A percentile compares a stretch with the other conserved stretches of the same genome.
These are phyloP conservation scores for Tenthredo scrophulariae DNA, from an alignment of 2,888 invertebrate species.

Conservation along the genomic window DNA sequence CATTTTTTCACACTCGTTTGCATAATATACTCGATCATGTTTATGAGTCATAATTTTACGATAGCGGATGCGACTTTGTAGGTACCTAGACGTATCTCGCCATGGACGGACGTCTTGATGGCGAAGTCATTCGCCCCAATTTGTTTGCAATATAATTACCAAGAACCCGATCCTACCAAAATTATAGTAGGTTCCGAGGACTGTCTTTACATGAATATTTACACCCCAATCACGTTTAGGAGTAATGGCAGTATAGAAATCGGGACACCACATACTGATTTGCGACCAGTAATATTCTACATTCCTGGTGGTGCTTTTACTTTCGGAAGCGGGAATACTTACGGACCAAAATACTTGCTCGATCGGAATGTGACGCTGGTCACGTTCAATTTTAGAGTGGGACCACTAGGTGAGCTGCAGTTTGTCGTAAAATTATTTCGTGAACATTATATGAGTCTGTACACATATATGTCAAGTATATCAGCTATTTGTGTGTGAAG, in stretches of 20 bases:
- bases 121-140: conserved; percentile 68
- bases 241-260: background rate
- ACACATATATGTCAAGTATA: background rate
- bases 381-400: conserved; percentile 85
- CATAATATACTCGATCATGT: background rate
- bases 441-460: background rate
- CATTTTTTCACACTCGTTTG: background rate
- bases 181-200: conserved; percentile 71
- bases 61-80: conserved; percentile 53
- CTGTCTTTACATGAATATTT: conserved; percentile 73
- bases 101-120: conserved; percentile 69
- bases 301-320: conserved; percentile 76
- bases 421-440: background rate
- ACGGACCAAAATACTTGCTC: conserved; percentile 81
- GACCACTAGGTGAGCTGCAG: conserved; percentile 81
- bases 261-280: background rate
- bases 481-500: background rate
- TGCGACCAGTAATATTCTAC: conserved; percentile 62
- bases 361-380: conserved; percentile 83
- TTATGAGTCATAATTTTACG: background rate
- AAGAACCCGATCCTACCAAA: conserved; percentile 59
- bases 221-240: conserved; percentile 57
- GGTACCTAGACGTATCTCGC: conserved; percentile 66
- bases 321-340: conserved; percentile 81
- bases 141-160: conserved; percentile 70